Percentiles rank a stretch among this genome's conserved stretches.
These are phyloP conservation scores for Nothocercus nigrocapillus DNA, from an alignment of 2,113 vertebrate genomes.

Conservation along the genomic window DNA sequence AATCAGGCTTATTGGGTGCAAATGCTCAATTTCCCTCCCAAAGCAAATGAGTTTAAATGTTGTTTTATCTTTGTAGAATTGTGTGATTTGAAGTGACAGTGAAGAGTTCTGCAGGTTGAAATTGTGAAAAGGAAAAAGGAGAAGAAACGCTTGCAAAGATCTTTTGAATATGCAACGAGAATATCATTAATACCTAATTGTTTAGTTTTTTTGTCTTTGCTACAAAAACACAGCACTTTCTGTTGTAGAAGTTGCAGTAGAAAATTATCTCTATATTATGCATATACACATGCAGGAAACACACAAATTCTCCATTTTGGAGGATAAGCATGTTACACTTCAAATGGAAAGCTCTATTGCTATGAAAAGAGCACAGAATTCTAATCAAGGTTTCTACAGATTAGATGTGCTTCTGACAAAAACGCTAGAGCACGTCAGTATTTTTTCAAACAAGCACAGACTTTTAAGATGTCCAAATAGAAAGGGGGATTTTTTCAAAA, in stretches of 20 bases:
- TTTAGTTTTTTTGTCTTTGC: conserved; percentile 74
- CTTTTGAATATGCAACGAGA: conserved; percentile 81
- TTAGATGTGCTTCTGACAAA: conserved; percentile 40
- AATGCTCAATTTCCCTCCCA: conserved; percentile 82
- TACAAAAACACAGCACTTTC: conserved; percentile 68
- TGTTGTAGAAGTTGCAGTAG: conserved; percentile 62
- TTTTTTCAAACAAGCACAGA: conserved; percentile 39
- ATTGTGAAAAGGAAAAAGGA: conserved; percentile 73
- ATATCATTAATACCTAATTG: conserved; percentile 80
- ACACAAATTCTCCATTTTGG: conserved; percentile 61
- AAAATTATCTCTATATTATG: conserved; percentile 66
- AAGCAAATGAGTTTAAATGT: conserved; percentile 82
- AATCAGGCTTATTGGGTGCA: conserved; percentile 86
- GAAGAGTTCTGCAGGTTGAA: conserved; percentile 81
- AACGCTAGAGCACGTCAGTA: conserved; percentile 38
- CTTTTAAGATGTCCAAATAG: neutral
- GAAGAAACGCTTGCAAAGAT: conserved; percentile 72
- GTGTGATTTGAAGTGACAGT: conserved; percentile 82
- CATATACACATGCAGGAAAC: conserved; percentile 63
- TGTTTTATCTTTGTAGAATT: conserved; percentile 80
- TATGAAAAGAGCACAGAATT: conserved; percentile 48
- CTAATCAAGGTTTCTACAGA: conserved; percentile 58
- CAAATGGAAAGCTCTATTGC: conserved; percentile 51
- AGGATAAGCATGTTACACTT: conserved; percentile 42
- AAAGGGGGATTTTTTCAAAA: conserved; percentile 26